Evolutionary conservation across 2,888 invertebrate species (phyloP).

Genomic region (Aporophyla lueneburgensis): DNA sequence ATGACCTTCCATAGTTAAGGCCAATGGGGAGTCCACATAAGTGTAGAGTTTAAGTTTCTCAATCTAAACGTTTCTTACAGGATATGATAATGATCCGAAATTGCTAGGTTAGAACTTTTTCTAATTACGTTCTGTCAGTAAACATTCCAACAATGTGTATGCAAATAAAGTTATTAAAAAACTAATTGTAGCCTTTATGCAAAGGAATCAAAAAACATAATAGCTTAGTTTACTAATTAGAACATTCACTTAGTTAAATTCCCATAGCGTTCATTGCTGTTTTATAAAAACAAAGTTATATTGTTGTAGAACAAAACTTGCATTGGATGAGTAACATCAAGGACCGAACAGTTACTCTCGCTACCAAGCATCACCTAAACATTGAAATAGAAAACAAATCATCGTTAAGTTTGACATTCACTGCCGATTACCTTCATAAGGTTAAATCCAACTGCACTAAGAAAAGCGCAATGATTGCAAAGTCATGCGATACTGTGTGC

Average conservation of each 20-base stretch:
- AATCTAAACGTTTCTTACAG: slow-evolving; percentile 23
- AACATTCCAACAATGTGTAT: slow-evolving; percentile 15
- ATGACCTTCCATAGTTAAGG: not conserved
- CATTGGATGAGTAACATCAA: slow-evolving; percentile 47
- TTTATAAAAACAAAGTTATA: not conserved
- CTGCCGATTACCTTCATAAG: slow-evolving; percentile 9
- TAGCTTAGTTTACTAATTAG: slow-evolving; percentile 24
- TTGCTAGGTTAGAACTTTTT: slow-evolving; percentile 6
- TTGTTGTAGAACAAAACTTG: slow-evolving; percentile 16
- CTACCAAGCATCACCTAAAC: slow-evolving; percentile 30
- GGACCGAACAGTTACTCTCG: slow-evolving; percentile 37
- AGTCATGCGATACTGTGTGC: slow-evolving; percentile 6
- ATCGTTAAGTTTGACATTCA: not conserved
- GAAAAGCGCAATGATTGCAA: slow-evolving; percentile 25
- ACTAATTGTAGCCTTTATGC: slow-evolving; percentile 41
- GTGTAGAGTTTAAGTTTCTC: not conserved
- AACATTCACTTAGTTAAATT: slow-evolving; percentile 59
- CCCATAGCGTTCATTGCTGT: slow-evolving; percentile 55
- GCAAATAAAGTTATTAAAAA: slow-evolving; percentile 45
- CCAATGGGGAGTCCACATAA: not conserved
- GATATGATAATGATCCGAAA: slow-evolving; percentile 35
- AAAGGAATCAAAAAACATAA: slow-evolving; percentile 41
- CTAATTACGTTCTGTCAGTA: slow-evolving; percentile 19
- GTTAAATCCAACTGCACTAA: fast-evolving
- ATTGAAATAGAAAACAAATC: not conserved